Conservation (phyloP, 2,113 vertebrate genomes). For the Mus pahari region DNA sequence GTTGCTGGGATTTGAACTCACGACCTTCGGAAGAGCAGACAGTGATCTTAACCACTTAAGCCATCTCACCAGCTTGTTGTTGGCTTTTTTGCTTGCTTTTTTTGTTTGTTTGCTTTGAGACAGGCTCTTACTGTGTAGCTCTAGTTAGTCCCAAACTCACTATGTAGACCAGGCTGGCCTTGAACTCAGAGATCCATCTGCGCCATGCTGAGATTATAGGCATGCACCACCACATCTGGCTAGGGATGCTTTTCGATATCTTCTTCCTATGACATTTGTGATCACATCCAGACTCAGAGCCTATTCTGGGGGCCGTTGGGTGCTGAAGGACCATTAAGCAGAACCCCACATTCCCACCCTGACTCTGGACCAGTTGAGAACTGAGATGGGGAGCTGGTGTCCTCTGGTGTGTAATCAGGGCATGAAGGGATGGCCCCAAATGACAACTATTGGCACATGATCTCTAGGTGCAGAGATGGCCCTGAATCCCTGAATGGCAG, state of each 20-base stretch:
- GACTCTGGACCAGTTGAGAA: not conserved
- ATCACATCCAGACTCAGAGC: not conserved
- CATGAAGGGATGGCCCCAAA: not conserved
- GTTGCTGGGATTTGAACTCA: no score
- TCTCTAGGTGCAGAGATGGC: not conserved
- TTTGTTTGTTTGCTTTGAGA: not conserved
- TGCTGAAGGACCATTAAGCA: not conserved
- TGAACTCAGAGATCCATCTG: not conserved
- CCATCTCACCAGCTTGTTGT: not conserved
- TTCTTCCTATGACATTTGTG: not conserved
- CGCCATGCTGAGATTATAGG: not conserved
- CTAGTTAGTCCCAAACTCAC: not conserved
- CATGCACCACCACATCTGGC: not conserved
- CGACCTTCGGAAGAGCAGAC: no score
- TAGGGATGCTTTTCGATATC: not conserved
- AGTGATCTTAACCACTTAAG: no score
- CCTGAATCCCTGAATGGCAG: not conserved
- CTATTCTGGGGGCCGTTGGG: not conserved
- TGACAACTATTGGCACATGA: not conserved
- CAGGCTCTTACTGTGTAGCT: not conserved
- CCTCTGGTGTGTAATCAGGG: not conserved
- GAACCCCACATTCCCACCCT: not conserved
- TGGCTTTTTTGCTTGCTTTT: not conserved
- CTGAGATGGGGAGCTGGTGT: not conserved
- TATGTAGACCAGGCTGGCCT: not conserved